Base-by-base conservation (phyloP, 2,113 vertebrate genomes). In the Oryctolagus cuniculus region DNA sequence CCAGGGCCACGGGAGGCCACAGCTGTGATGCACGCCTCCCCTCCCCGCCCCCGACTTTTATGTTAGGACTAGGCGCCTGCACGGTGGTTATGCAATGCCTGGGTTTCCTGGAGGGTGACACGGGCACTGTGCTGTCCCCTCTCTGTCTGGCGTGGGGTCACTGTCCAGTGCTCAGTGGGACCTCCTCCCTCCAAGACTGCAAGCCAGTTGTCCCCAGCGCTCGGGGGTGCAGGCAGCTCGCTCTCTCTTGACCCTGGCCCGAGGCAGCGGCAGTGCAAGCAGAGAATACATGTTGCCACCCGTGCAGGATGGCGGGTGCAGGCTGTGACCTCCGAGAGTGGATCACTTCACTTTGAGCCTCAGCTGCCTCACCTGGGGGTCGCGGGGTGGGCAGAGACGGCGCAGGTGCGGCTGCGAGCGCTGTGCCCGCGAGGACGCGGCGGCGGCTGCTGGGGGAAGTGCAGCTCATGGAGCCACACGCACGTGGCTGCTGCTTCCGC, bases 1-100 rank as follows among this genome's bases (percentile, higher is more conserved):
- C 29, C 1, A 0, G 75, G 53, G 34, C 31, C 6, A 0, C 0
- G 17, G 38, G 58, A 22, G 9, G 27, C 25, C 25, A n/a, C 27
- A 44, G 44, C 44, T 21, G 17, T 49, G 80, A 24, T 12, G 36
- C 38, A 12, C 36, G 16, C 13, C 67, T 9, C 38, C 49, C 22
- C 13, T 70, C 38, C 29, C n/a, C 34, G 16, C 77, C 38, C 29
- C n/a, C 34, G 16, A 2, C 9, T 5, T 27, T 67, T 24, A 67
- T 17, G 2, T 10, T 10, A 38, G 16, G 10, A 22, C 27, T 5
- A 7, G 69, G 27, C 11, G 17, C 21, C 77, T n/a, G 27, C 80
- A n/a, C 11, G 16, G 31, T 19, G 5, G 44, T 44, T 44, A 44
- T 6, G 44, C 44, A 44, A 44, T 44, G 44, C 44, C 44, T 44